Evolutionary conservation across 2,888 invertebrate species (phyloP), one percentile per base, ranked within the genome.

Genomic region (Leptinotarsa juncta): DNA sequence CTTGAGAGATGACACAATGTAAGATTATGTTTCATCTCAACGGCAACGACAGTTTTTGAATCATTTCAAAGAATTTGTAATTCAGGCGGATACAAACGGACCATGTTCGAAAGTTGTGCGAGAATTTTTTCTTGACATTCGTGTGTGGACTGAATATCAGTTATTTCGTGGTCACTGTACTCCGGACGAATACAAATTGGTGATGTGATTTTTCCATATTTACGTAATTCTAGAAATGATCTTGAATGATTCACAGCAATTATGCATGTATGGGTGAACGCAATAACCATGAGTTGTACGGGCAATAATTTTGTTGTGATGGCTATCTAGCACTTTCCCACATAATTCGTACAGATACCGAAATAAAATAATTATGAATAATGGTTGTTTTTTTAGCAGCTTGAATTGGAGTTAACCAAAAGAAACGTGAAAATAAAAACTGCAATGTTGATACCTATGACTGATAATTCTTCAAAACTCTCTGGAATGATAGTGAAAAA

Each of bases 21-120:
- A 73, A 73, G 62, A 73, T 73, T 70, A 70, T 49, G 68, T 23
- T 68, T 68, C 48, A 75, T 50, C 68, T 55, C 18, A 62, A 62
- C n/a, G 62, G 32, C 62, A 42, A 62, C 65, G 55, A 48, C 75
- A 70, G 57, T 75, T 75, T 75, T 75, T 75, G 66, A 67, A 66
- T 57, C 55, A 68, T 72, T 70, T 69, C 68, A 72, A 66, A 53
- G 70, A 70, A 75, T 75, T 72, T 75, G 75, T 75, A 75, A 75
- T 72, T 75, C 75, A 72, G 67, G 62, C 42, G 73, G 70, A 73
- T 69, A 70, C 57, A 73, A 73, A 73, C 66, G 50, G 73, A 73
- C 57, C 65, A 73, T 70, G 70, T 73, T 70, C 60, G 66, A 73
- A 66, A 23, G 57, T 57, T 57, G 57, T 57, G 57, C 57, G 57